These are phyloP conservation scores for Lampropteryx suffumata DNA, from an alignment of 2,888 invertebrate genomes.

Conservation along the genomic window DNA sequence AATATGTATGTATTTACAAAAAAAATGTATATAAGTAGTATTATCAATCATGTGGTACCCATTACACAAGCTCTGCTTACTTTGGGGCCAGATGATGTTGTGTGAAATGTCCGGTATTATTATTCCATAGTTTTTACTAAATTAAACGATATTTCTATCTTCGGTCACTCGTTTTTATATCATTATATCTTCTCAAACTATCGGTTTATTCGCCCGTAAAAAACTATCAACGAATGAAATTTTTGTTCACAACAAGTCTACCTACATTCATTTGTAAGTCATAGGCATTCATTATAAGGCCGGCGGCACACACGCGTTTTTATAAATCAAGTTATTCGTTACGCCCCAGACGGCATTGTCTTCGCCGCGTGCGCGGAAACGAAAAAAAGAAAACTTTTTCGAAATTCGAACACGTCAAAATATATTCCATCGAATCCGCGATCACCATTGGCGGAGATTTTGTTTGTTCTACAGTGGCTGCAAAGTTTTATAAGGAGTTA, in stretches of 20 bases:
- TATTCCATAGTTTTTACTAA: too few relatives aligned
- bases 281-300: conserved; percentile 40
- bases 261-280: conserved; percentile 14
- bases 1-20: too few relatives aligned
- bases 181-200: too few relatives aligned
- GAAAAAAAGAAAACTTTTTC: conserved; percentile 47
- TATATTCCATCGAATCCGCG: conserved; percentile 61
- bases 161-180: too few relatives aligned
- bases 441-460: conserved; percentile 57
- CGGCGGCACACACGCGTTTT: conserved; percentile 59
- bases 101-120: too few relatives aligned
- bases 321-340: conserved; percentile 77
- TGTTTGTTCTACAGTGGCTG: conserved; percentile 36
- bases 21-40: too few relatives aligned
- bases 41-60: too few relatives aligned
- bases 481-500: not conserved
- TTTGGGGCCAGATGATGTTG: too few relatives aligned
- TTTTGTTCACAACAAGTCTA: not conserved
- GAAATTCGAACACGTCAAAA: conserved; percentile 71
- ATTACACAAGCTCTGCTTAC: too few relatives aligned
- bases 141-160: too few relatives aligned
- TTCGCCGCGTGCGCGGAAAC: conserved; percentile 57
- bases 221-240: conserved; percentile 6
- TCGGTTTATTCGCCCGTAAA: not conserved
- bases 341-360: conserved; percentile 71